Evolutionary conservation across 2,113 vertebrate species (phyloP).

Genomic region (Amphiprion percula): DNA sequence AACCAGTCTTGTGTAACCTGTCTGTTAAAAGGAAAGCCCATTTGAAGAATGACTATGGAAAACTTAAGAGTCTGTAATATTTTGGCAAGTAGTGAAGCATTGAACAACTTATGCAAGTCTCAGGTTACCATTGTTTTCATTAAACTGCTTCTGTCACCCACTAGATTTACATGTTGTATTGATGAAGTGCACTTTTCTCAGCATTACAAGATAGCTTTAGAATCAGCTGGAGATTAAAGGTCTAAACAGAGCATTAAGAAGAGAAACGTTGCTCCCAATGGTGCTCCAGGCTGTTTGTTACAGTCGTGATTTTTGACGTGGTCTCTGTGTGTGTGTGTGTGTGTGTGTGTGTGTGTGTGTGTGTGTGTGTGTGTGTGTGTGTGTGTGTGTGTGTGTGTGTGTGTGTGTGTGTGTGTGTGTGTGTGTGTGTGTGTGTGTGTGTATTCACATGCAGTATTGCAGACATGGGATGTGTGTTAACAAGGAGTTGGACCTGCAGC

Average conservation of each 20-base stretch:
- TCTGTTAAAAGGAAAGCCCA: too few relatives aligned
- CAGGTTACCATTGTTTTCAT: not conserved
- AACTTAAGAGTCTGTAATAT: too few relatives aligned
- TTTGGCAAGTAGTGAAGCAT: too few relatives aligned
- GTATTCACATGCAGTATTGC: slow-evolving; percentile 87
- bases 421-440: slow-evolving; percentile 31
- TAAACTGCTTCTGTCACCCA: not conserved
- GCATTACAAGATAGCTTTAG: too few relatives aligned
- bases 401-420: slow-evolving; percentile 25
- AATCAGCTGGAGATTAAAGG: too few relatives aligned
- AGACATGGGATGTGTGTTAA: slow-evolving; percentile 93
- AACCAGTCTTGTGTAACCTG: too few relatives aligned
- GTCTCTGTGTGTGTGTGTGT: slow-evolving; percentile 24
- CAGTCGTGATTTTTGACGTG: slow-evolving; percentile 19
- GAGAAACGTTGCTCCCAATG: slow-evolving; percentile 55
- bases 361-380: slow-evolving; percentile 21
- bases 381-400: slow-evolving; percentile 43
- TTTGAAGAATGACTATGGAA: too few relatives aligned
- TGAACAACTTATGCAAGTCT: not conserved
- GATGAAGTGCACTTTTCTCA: too few relatives aligned
- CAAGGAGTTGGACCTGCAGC: slow-evolving; percentile 89
- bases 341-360: slow-evolving; percentile 42
- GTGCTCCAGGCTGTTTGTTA: slow-evolving; percentile 18
- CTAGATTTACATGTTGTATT: too few relatives aligned
- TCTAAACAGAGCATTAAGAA: slow-evolving; percentile 69